Percentiles rank a stretch among this genome's conserved stretches.
These are phyloP conservation scores for Labia minor DNA, from an alignment of 2,888 invertebrate genomes.

Conservation along the genomic window DNA sequence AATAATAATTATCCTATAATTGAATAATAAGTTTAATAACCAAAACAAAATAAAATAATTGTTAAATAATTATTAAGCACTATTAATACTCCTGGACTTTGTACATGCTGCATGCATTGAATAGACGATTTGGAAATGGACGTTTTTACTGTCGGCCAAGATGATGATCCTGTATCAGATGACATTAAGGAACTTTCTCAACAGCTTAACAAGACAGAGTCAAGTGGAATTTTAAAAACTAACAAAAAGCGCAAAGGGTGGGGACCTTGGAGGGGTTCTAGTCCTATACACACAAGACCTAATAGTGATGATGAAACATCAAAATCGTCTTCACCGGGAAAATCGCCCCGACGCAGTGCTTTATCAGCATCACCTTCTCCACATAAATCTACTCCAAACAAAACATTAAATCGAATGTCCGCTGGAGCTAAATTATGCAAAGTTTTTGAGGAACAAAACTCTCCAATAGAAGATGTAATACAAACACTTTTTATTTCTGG, in stretches of 20 bases:
- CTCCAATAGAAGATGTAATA: conserved; percentile 27
- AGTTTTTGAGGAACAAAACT: conserved; percentile 35
- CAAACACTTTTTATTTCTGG: conserved; percentile 23
- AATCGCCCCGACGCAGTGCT: conserved; percentile 20
- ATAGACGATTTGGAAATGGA: conserved; percentile 39
- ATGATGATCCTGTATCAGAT: background rate
- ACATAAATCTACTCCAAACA: conserved; percentile 17
- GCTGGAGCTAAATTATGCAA: conserved; percentile 36
- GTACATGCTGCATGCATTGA: conserved; percentile 29
- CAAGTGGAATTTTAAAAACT: background rate
- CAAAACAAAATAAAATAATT: too few relatives aligned
- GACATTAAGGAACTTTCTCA: background rate
- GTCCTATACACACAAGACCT: background rate
- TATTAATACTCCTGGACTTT: conserved; percentile 18
- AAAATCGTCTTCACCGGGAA: conserved; percentile 19
- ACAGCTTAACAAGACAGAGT: conserved; percentile 5
- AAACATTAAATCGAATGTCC: conserved; percentile 31
- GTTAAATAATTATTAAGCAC: too few relatives aligned
- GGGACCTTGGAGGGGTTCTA: background rate
- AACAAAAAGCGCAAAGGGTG: background rate
- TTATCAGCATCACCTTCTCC: conserved; percentile 1
- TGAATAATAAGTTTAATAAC: too few relatives aligned
- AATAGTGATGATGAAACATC: conserved; percentile 19
- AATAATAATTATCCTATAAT: too few relatives aligned
- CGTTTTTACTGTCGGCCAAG: conserved; percentile 30